Conservation (phyloP, 2,888 invertebrate genomes). For the Epicampocera succincta region DNA sequence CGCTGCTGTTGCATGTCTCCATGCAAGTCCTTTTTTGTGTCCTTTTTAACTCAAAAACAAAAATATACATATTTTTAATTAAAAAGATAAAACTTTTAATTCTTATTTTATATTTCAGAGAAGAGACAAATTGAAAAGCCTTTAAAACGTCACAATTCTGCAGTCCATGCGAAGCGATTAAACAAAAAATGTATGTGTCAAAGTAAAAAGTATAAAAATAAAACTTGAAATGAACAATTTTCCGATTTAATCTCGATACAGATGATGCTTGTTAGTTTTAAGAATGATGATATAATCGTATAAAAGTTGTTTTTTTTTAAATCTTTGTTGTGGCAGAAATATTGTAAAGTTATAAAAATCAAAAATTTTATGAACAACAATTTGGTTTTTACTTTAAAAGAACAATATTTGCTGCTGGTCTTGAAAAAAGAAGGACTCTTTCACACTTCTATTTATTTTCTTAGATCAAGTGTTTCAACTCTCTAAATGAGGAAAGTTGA, state of each 20-base stretch:
- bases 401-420: no score
- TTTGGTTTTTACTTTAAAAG: no score
- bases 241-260: neutral
- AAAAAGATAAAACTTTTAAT: neutral
- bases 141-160: neutral
- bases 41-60: neutral
- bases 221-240: neutral
- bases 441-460: no score
- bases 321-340: no score
- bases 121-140: neutral
- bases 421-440: no score
- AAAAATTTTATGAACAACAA: no score
- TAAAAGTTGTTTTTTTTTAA: no score
- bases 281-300: neutral
- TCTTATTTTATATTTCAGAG: neutral
- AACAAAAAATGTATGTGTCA: neutral
- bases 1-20: no score
- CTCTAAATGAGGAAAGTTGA: no score
- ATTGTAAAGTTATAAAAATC: no score
- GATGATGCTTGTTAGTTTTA: slow-evolving; percentile 1
- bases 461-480: no score
- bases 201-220: neutral
- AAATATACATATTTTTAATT: neutral
- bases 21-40: neutral
- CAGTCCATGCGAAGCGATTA: neutral